Conservation (phyloP, 2,888 invertebrate genomes). For the Bibio marci region DNA sequence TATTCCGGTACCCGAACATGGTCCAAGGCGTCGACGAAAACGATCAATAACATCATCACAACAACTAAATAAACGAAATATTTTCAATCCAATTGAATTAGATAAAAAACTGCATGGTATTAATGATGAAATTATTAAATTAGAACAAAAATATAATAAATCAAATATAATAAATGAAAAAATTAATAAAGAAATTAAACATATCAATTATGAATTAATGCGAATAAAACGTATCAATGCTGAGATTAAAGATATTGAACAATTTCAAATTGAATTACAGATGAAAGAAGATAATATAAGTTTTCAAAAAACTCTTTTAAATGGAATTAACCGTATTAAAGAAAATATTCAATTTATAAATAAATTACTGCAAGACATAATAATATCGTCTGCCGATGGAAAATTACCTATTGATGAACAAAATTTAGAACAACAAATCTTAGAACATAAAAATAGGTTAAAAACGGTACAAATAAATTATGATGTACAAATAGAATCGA, state of each 20-base stretch:
- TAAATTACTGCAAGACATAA: slow-evolving; percentile 2
- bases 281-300: neutral
- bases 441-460: neutral
- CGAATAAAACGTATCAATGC: neutral
- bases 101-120: neutral
- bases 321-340: neutral
- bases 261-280: slow-evolving; percentile 2
- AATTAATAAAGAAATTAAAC: slow-evolving; percentile 3
- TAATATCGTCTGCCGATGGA: too few species aligned
- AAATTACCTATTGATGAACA: slow-evolving; percentile 1
- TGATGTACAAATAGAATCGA: too few species aligned
- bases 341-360: neutral
- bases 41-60: neutral
- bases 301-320: neutral
- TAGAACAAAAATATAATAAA: neutral
- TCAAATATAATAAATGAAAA: neutral
- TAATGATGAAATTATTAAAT: neutral
- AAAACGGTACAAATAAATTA: neutral
- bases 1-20: slow-evolving; percentile 44
- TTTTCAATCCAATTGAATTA: too few species aligned
- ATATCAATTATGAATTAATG: slow-evolving; percentile 1
- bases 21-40: slow-evolving; percentile 33
- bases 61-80: too few species aligned
- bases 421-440: neutral
- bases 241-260: slow-evolving; percentile 4